Percentiles rank a stretch among this genome's conserved stretches.
These are phyloP conservation scores for Panthera uncia DNA, from an alignment of 2,113 vertebrate species.

Conservation along the genomic window DNA sequence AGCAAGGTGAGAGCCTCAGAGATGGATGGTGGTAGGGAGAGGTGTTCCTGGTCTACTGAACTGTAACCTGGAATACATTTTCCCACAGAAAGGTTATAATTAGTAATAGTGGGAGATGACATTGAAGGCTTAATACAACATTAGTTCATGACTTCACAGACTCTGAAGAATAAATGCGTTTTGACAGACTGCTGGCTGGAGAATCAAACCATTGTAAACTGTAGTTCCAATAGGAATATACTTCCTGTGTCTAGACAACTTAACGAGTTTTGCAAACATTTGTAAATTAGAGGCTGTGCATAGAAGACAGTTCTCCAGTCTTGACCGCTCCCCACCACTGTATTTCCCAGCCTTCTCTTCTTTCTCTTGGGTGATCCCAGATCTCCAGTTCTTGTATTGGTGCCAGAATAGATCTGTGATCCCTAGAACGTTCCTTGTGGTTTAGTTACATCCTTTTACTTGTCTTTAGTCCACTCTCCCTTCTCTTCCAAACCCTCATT, in stretches of 20 bases:
- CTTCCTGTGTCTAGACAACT: not conserved
- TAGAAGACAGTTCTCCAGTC: not conserved
- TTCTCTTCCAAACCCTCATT: not conserved
- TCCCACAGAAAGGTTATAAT: not conserved
- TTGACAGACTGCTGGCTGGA: not conserved
- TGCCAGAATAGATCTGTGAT: not conserved
- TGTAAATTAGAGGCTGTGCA: not conserved
- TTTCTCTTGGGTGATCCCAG: not conserved
- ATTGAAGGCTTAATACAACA: not conserved
- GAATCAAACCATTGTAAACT: not conserved
- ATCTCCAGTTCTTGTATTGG: not conserved
- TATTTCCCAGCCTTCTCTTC: not conserved
- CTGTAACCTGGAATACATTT: slow-evolving; percentile 15
- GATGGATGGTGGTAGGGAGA: not conserved
- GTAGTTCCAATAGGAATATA: not conserved
- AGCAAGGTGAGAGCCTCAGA: not conserved
- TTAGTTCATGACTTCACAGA: not conserved
- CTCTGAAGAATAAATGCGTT: not conserved
- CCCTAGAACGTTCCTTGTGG: not conserved
- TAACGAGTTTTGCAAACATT: too few species aligned
- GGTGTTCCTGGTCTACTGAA: not conserved
- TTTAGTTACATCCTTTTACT: not conserved
- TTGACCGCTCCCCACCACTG: not conserved
- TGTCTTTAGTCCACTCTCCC: not conserved
- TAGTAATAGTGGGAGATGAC: not conserved